Evolutionary conservation across 2,888 invertebrate species (phyloP), one percentile per base, ranked within the genome.

Genomic region (Rhagonycha fulva): DNA sequence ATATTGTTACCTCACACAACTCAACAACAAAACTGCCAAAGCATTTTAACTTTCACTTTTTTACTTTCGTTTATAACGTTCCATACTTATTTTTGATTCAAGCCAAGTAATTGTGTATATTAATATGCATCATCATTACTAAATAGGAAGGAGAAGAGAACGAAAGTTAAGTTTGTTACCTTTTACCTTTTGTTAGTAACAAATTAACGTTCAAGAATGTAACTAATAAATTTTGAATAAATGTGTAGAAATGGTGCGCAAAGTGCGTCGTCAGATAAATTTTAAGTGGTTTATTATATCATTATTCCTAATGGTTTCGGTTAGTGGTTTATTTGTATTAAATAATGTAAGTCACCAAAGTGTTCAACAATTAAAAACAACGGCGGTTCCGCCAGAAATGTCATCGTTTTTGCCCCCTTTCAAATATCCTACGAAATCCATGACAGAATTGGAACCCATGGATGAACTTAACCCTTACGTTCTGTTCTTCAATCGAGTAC

Each of bases 401-500:
- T 76, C 69, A 10, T 78, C 77, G 23, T 79, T 81, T n/a, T 72
- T 70, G 60, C 47, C 71, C 24, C 62, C 73, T 7, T 19, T 70
- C 60, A 87, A 87, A 75, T 86, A 88, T 80, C 89, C 90, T 19
- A 90, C 90, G 4, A 90, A 90, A 76, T 90, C 90, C 2, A 84
- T 91, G 32, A 86, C 88, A 2, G 89, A 90, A 82, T 81, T 90
- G 66, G 89, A 89, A 32, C 85, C 85, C 75, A 86, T 89, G 83
- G 89, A 89, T 28, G 88, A 88, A 80, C 86, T 88, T 68, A 90
- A 89, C 83, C 87, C 87, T 70, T 88, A 90, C 82, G 87, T 91
- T 74, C 82, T 92, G 71, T 90, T 92, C 86, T 88, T 92, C 81
- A 92, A 92, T 80, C 87, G 90, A 62, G 88, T 92, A 12, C 92